phyloP scores from a whole-genome alignment of 1,140 invertebrate species.

The Cryptotermes secundus region DNA sequence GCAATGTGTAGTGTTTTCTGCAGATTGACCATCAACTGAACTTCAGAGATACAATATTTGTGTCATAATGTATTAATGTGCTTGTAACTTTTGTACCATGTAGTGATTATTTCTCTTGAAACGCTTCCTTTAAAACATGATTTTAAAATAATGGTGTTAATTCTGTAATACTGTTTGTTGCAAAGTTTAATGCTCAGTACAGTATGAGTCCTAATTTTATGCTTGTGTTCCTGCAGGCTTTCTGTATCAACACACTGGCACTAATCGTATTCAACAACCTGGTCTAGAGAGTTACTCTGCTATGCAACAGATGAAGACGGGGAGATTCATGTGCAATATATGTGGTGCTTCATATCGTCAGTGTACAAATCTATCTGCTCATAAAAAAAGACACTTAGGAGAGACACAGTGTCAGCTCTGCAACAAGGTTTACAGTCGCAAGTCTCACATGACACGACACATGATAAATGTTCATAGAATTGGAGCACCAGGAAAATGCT shows the following conservation, averaged over 20 bases:
- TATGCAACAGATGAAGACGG: not conserved
- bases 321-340: constrained; percentile 32
- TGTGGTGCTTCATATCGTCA: constrained; percentile 56
- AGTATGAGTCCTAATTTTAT: too few species aligned
- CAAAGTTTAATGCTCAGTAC: too few species aligned
- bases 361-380: constrained; percentile 54
- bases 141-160: too few species aligned
- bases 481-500: not conserved
- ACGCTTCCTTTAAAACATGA: too few species aligned
- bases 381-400: constrained; percentile 56
- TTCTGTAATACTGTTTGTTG: too few species aligned
- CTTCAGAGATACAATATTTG: too few species aligned
- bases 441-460: constrained; percentile 29
- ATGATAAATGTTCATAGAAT: not conserved
- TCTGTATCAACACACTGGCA: not conserved
- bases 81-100: too few species aligned
- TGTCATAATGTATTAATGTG: too few species aligned
- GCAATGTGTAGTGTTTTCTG: too few species aligned
- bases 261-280: not conserved
- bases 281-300: not conserved
- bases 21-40: too few species aligned
- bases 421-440: constrained; percentile 31
- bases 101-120: too few species aligned
- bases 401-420: constrained; percentile 43
- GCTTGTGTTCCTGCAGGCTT: not conserved